These are phyloP conservation scores for Echinarachnius parma DNA, from an alignment of 53 echinoderm and acorn worm genomes.

Conservation along the genomic window DNA sequence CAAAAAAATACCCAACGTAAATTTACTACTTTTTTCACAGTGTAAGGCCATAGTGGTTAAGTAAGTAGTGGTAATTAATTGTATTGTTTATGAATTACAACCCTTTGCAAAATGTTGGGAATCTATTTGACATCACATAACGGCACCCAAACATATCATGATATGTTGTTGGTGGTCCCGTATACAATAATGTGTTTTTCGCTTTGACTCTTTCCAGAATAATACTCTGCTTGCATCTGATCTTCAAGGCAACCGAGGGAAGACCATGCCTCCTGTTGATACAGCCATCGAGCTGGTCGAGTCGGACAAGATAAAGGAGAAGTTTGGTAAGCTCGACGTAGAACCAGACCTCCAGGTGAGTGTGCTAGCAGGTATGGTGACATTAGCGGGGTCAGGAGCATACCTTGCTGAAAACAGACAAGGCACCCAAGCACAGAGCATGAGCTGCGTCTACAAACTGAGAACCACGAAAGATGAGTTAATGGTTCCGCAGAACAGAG, in stretches of 20 bases:
- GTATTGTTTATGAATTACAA: too few relatives aligned
- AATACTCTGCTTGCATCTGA: too few relatives aligned
- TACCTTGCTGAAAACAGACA: conserved; percentile 11
- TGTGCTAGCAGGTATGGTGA: conserved; percentile 13
- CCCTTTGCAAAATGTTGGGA: too few relatives aligned
- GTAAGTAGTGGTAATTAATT: too few relatives aligned
- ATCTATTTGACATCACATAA: too few relatives aligned
- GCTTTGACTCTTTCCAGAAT: too few relatives aligned
- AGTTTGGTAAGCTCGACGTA: conserved; percentile 9
- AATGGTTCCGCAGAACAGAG: background rate
- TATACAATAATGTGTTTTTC: too few relatives aligned
- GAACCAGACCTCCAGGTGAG: conserved; percentile 37
- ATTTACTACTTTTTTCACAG: too few relatives aligned
- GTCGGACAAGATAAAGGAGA: conserved; percentile 25
- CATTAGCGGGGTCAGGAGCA: conserved; percentile 9
- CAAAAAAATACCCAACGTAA: too few relatives aligned
- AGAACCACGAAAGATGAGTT: conserved; percentile 24
- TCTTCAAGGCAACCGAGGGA: background rate
- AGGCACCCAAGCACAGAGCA: conserved; percentile 17
- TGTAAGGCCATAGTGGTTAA: too few relatives aligned
- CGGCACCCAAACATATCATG: too few relatives aligned
- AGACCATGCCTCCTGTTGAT: conserved; percentile 12
- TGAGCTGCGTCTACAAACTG: conserved; percentile 16
- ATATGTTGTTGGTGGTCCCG: too few relatives aligned
- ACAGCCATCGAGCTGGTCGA: conserved; percentile 9